Evolutionary conservation across 2,113 vertebrate genomes (phyloP), one percentile per base, ranked within the genome.

Genomic region (Promerops cafer): DNA sequence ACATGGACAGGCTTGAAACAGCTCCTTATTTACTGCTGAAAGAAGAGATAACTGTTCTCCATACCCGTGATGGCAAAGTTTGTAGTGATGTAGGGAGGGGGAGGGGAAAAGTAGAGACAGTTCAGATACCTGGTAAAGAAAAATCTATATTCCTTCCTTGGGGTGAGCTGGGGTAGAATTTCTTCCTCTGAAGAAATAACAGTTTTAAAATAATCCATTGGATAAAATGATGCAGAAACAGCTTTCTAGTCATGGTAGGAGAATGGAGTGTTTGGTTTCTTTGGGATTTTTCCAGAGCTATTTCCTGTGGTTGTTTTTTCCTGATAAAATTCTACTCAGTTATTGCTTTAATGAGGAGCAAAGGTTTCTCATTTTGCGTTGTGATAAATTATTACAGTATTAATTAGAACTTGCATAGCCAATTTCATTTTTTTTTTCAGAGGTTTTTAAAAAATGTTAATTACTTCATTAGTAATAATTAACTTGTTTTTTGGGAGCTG

Each of bases 381-480:
- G 56, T 59, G 52, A 78, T 81, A 94, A 93, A 87, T 82, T 78
- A 87, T 81, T 87, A 78, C 22, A 75, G 35, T 57, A 85, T 84
- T 92, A 94, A 93, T 92, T 91, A 95, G 65, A 92, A 72, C 65
- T 87, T 90, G 26, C 52, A 79, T 28, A 92, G 56, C 20, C 20
- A 82, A 74, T 90, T 89, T 78, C 1, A 72, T 64, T 87, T 93
- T 49, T 87, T 93, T 49, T 93, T 89, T 75, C 49, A 79, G 52
- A 56, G 20, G 15, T 66, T 91, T 83, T 14, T 17, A 84, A 86
- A 86, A 84, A 74, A 52, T 45, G 42, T 87, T 91, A 89, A 91
- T 94, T 83, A 91, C 65, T 85, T 82, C 71, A 74, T 78, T 84
- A 66, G 39, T n/a, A 84, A 74, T 84, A 90, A 95, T 95, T 90